Evolutionary conservation across 2,113 vertebrate species (phyloP), one percentile per base, ranked within the genome.

Genomic region (Pelvicachromis taeniatus): DNA sequence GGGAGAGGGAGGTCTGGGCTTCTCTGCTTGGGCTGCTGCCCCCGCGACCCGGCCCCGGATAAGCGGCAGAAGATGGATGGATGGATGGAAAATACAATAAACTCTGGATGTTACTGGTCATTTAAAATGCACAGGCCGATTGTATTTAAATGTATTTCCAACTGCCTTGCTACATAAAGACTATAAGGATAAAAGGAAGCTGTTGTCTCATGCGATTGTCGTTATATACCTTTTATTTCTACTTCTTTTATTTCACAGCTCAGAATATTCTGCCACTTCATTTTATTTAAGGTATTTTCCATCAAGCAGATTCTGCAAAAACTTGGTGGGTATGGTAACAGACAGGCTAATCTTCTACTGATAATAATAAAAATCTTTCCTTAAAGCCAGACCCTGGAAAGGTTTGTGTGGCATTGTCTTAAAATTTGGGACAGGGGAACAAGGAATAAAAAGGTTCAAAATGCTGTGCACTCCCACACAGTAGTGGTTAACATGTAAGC

Each of bases 41-140:
- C n/a, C n/a, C n/a, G n/a, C n/a, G n/a, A n/a, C n/a, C n/a, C n/a
- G n/a, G n/a, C n/a, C n/a, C n/a, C n/a, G n/a, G n/a, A n/a, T n/a
- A n/a, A n/a, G n/a, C n/a, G n/a, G n/a, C n/a, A n/a, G n/a, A n/a
- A n/a, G n/a, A n/a, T n/a, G n/a, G n/a, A n/a, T n/a, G n/a, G n/a
- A n/a, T n/a, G n/a, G n/a, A n/a, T n/a, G n/a, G n/a, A n/a, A n/a
- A n/a, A n/a, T n/a, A n/a, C n/a, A n/a, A n/a, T n/a, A n/a, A n/a
- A n/a, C n/a, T n/a, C n/a, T n/a, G n/a, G n/a, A n/a, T n/a, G n/a
- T n/a, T n/a, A n/a, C n/a, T n/a, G n/a, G n/a, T n/a, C n/a, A n/a
- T n/a, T n/a, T n/a, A n/a, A n/a, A n/a, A 19, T 61, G 58, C 0
- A 2, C 1, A 1, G 31, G 1, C 58, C n/a, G n/a, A n/a, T n/a